phyloP scores from a whole-genome alignment of 2,888 invertebrate genomes.

The Mesorhabditis sp. region DNA sequence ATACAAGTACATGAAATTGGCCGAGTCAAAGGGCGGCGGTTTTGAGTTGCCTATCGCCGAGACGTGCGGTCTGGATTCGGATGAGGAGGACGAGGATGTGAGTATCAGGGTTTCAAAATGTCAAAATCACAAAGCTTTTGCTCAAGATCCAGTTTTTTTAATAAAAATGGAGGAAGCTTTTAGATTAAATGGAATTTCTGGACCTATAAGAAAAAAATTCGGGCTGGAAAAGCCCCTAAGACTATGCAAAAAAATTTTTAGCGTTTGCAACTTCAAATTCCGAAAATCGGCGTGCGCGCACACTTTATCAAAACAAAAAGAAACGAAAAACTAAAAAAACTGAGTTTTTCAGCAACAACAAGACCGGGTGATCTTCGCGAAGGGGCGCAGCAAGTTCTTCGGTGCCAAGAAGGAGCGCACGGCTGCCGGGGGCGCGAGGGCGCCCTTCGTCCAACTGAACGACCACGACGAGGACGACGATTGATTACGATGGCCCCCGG shows the following conservation, averaged over 20 bases:
- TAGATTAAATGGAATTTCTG: too few species aligned
- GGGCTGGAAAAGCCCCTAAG: too few species aligned
- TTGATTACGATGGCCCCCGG: too few species aligned
- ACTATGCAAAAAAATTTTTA: too few species aligned
- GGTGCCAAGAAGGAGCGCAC: slow-evolving; percentile 8
- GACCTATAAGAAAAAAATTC: too few species aligned
- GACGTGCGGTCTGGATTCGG: slow-evolving; percentile 44
- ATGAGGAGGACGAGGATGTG: slow-evolving; percentile 48
- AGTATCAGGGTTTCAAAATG: background rate
- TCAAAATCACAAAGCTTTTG: background rate
- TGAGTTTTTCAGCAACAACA: slow-evolving; percentile 15
- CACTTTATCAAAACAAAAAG: background rate
- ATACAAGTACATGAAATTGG: slow-evolving; percentile 50
- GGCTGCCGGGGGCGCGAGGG: slow-evolving; percentile 19
- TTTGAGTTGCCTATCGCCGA: slow-evolving; percentile 40
- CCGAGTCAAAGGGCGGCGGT: slow-evolving; percentile 37
- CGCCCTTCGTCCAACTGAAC: slow-evolving; percentile 33
- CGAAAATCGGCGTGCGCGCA: background rate
- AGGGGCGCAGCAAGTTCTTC: slow-evolving; percentile 19
- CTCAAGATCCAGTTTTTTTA: background rate
- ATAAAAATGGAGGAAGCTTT: too few species aligned
- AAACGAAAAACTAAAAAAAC: background rate
- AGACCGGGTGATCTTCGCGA: slow-evolving; percentile 38
- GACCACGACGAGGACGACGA: slow-evolving; percentile 22
- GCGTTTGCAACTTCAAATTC: background rate